Base-by-base conservation (phyloP, 2,888 invertebrate species). In the Drosophila fungiperda region DNA sequence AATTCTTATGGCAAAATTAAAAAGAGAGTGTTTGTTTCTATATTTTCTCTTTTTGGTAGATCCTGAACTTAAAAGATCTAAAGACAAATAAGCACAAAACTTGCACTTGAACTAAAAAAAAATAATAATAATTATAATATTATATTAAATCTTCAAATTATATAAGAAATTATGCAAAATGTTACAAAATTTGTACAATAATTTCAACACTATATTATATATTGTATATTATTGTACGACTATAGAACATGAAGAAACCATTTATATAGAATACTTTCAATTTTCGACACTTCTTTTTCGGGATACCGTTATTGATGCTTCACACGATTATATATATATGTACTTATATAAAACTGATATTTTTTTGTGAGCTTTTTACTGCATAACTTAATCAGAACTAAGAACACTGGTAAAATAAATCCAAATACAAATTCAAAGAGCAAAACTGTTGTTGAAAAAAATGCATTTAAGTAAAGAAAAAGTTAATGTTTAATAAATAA, bases 171-270 rank as follows among this genome's bases (percentile, higher is more conserved):
- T 73, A 69, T 59, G 78, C 68, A 72, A 73, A 79, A 73, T 79
- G 80, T 82, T 83, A 73, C 61, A 60, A 80, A 80, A 71, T 73
- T 62, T 83, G 81, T 81, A 85, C 85, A 85, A 87, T 87, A 85
- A 83, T 81, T 81, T 73, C 52, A 72, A 69, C 52, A 67, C 76
- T 72, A 68, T 63, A 63, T 61, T 67, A 49, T 45, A n/a, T 61
- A 52, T 55, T 57, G 40, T 62, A 59, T 58, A 60, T 40, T 54
- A 66, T 63, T 76, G 57, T 67, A 68, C 71, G 52, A 64, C 61
- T 64, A 54, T 53, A 52, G 59, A 49, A 54, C 26, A 26, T 11
- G 20, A 20, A 1, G 20, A 36, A 26, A 17, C 17, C 38, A 65
- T 78, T 62, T 64, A 79, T 67, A 76, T 58, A 72, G 64, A 78